Evolutionary conservation across 2,113 vertebrate genomes (phyloP).

Genomic region (Neotragus pygmaeus): DNA sequence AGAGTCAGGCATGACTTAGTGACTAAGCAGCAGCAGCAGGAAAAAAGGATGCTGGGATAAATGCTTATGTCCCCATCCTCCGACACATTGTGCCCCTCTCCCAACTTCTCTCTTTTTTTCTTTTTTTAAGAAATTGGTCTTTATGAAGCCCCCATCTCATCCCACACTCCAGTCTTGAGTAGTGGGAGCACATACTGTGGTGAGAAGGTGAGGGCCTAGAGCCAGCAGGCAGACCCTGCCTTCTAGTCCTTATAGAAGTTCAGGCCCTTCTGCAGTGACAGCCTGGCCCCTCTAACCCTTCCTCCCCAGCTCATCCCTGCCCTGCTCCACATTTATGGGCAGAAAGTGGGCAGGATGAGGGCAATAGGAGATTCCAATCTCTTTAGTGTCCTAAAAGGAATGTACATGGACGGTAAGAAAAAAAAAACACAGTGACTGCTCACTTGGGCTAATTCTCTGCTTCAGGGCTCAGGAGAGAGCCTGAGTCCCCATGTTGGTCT

Average conservation of each 20-base stretch:
- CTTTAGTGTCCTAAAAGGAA: not conserved
- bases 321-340: not conserved
- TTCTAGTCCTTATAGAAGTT: rapidly evolving
- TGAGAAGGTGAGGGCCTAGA: not conserved
- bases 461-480: not conserved
- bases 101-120: not conserved
- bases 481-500: rapidly evolving
- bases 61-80: not conserved
- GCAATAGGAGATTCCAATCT: not conserved
- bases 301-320: not conserved
- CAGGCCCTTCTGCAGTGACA: not conserved
- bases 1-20: not conserved
- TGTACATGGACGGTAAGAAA: not conserved
- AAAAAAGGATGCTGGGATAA: not conserved
- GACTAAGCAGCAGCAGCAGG: not conserved
- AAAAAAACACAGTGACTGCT: not conserved
- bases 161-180: not conserved
- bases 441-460: not conserved
- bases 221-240: not conserved
- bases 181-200: not conserved
- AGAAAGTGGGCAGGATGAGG: not conserved
- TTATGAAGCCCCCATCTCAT: not conserved
- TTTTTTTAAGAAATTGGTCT: not conserved
- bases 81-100: not conserved
- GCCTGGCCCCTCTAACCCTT: not conserved